Evolutionary conservation across 2,113 vertebrate genomes (phyloP).

Genomic region (Anseranas semipalmata): DNA sequence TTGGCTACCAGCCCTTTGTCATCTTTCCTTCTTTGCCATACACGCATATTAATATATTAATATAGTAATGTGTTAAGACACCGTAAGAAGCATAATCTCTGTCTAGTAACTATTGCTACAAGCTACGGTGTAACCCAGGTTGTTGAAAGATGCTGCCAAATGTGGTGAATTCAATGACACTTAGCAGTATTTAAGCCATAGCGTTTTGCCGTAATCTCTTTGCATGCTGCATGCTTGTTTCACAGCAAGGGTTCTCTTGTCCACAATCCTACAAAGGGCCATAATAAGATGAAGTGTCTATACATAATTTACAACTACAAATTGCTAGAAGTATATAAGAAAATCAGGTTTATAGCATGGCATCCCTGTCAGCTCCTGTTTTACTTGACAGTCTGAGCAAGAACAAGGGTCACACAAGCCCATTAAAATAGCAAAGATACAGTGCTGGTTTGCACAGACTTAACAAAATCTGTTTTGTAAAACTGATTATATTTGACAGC

Average conservation of each 20-base stretch:
- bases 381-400: neutral
- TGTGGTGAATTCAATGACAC: neutral
- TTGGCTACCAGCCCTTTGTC: neutral
- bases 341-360: neutral
- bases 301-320: neutral
- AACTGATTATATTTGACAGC: neutral
- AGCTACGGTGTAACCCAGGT: neutral
- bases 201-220: neutral
- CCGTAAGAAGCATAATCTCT: neutral
- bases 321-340: neutral
- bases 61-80: neutral
- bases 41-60: fast-evolving
- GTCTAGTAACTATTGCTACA: neutral
- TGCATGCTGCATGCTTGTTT: neutral
- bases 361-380: neutral
- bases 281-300: neutral
- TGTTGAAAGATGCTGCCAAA: neutral
- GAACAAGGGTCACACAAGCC: neutral
- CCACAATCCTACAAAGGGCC: neutral
- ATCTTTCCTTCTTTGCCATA: neutral
- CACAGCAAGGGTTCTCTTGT: neutral
- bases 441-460: neutral
- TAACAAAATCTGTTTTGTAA: neutral
- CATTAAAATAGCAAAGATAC: neutral
- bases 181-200: neutral